A percentile compares a stretch with the other conserved stretches of the same genome.
Evolutionary conservation across 1,140 invertebrate genomes (phyloP).

Genomic region (Trichomalopsis sarcophagae): DNA sequence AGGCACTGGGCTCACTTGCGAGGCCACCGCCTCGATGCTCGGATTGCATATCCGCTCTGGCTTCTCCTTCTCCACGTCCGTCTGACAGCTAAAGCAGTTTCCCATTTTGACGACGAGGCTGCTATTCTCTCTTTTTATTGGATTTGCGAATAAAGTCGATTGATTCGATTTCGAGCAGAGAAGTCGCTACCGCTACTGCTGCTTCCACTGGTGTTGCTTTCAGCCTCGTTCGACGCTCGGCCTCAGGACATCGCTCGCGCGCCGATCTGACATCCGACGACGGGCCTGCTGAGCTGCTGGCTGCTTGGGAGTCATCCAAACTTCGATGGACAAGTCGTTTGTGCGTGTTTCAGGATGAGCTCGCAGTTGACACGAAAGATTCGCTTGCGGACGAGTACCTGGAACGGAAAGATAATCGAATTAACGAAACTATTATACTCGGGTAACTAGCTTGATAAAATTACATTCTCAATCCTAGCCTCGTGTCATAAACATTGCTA

Average conservation of each 20-base stretch:
- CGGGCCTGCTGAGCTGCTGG: background rate
- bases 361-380: background rate
- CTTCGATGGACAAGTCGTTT: background rate
- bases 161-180: background rate
- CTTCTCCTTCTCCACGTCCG: slow-evolving; percentile 79
- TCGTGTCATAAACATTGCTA: too few relatives aligned
- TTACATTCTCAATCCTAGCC: too few relatives aligned
- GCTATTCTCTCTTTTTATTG: background rate
- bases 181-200: background rate
- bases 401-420: background rate
- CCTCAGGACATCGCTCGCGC: background rate
- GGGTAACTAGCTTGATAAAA: too few relatives aligned
- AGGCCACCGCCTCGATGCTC: slow-evolving; percentile 78
- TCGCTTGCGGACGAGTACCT: background rate
- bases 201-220: background rate
- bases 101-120: slow-evolving; percentile 75
- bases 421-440: too few relatives aligned
- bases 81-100: slow-evolving; percentile 83
- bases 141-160: background rate
- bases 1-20: slow-evolving; percentile 79
- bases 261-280: slow-evolving; percentile 1
- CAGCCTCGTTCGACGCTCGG: background rate
- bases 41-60: slow-evolving; percentile 79
- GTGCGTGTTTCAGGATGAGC: background rate
- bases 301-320: background rate